phyloP scores from a whole-genome alignment of 2,888 invertebrate genomes.

The Drosophila nr. fundita region DNA sequence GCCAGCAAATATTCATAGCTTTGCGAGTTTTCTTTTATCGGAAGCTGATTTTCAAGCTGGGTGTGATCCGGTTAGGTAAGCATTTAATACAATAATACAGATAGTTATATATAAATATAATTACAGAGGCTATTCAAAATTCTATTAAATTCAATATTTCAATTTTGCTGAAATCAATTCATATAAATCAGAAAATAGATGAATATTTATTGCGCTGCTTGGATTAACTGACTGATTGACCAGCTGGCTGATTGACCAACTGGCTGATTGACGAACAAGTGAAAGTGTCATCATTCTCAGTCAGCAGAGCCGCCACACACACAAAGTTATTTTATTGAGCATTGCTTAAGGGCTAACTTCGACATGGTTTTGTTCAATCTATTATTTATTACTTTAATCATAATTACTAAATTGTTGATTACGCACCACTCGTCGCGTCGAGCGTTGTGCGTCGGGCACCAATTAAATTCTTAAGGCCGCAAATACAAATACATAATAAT shows the following conservation, averaged over 20 bases:
- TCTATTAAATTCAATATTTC: too few relatives aligned
- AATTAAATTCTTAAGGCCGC: slow-evolving; percentile 60
- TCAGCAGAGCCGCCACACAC: slow-evolving; percentile 9
- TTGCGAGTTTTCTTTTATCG: neutral
- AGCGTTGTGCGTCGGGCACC: slow-evolving; percentile 12
- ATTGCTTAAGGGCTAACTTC: slow-evolving; percentile 34
- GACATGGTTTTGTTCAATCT: slow-evolving; percentile 17
- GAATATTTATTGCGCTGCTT: slow-evolving; percentile 2
- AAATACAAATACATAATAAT: slow-evolving; percentile 16
- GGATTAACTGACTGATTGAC: neutral
- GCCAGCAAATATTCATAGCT: slow-evolving; percentile 1
- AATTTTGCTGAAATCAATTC: neutral
- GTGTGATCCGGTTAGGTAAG: neutral
- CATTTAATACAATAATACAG: neutral
- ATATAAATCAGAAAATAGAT: neutral
- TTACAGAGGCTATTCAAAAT: neutral
- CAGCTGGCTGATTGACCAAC: neutral
- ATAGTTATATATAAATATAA: neutral
- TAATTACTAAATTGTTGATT: slow-evolving; percentile 26
- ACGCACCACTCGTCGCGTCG: slow-evolving; percentile 21
- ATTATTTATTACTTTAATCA: slow-evolving; percentile 20
- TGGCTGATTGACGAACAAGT: neutral
- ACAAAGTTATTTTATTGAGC: slow-evolving; percentile 40
- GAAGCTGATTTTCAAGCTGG: neutral
- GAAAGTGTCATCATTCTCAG: slow-evolving; percentile 3